Evolutionary conservation across 2,797 vertebrate species (phyloP).

Genomic region (Trachurus trachurus): DNA sequence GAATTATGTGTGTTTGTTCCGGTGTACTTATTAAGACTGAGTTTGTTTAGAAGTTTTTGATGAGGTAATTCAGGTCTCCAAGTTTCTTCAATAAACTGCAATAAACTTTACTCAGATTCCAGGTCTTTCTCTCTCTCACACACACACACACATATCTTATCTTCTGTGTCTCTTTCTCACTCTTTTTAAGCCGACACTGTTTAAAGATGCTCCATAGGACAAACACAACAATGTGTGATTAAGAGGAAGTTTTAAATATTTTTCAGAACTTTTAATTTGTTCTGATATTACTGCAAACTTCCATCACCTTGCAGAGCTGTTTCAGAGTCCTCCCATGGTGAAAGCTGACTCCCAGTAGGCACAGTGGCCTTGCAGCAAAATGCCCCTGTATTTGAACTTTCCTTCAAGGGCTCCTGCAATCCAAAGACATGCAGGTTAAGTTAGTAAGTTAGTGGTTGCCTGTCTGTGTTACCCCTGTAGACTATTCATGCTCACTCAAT

Average conservation of each 20-base stretch:
- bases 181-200: not conserved
- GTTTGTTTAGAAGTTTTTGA: conserved; percentile 31
- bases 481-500: not conserved
- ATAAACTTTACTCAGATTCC: conserved; percentile 12
- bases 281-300: not conserved
- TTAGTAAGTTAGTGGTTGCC: not conserved
- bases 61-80: conserved; percentile 14
- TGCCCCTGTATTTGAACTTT: not conserved
- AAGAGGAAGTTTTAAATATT: not conserved
- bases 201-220: not conserved
- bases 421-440: not conserved
- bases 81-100: conserved; percentile 16
- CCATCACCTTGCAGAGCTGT: not conserved
- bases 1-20: conserved; percentile 32
- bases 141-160: not conserved
- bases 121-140: conserved; percentile 4
- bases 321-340: not conserved
- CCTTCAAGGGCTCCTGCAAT: not conserved
- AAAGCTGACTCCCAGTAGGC: not conserved
- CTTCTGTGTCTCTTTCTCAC: not conserved
- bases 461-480: not conserved
- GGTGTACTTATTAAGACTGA: conserved; percentile 38
- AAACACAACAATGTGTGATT: conserved; percentile 1
- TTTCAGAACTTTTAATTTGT: not conserved
- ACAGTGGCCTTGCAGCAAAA: not conserved